phyloP scores from a whole-genome alignment of 2,797 vertebrate species.

The Paedocypris micromegethes region DNA sequence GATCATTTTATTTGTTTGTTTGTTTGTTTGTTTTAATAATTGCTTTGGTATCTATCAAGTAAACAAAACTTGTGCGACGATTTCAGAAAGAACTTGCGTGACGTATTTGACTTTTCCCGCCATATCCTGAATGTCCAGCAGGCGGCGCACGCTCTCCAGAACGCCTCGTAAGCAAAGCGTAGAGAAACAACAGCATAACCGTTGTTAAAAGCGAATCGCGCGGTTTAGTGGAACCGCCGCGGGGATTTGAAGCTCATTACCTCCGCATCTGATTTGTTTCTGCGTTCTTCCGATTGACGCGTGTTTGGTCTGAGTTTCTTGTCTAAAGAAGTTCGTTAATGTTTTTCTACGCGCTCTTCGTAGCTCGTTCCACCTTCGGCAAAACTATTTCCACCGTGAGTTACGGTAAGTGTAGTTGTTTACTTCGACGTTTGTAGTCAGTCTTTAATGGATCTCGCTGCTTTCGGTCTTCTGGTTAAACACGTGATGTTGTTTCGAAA shows the following conservation, averaged over 20 bases:
- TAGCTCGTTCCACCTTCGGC: neutral
- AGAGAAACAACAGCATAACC: slow-evolving; percentile 15
- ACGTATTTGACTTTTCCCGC: too few species aligned
- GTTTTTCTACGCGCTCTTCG: neutral
- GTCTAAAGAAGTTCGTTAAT: slow-evolving; percentile 4
- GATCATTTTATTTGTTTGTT: too few species aligned
- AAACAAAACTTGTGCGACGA: too few species aligned
- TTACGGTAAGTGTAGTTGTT: slow-evolving; percentile 13
- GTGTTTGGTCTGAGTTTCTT: neutral
- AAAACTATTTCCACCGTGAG: neutral
- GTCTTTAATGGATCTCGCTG: too few species aligned
- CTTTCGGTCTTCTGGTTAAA: too few species aligned
- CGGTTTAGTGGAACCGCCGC: neutral
- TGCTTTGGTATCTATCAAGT: too few species aligned
- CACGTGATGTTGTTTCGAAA: too few species aligned
- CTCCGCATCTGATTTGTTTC: neutral
- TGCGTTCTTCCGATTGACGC: neutral
- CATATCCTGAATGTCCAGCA: neutral
- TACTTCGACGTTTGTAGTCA: neutral
- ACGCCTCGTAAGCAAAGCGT: neutral
- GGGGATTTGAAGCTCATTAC: slow-evolving; percentile 2
- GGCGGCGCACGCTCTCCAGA: neutral
- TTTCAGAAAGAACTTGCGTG: too few species aligned
- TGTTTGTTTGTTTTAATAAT: too few species aligned
- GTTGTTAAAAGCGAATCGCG: slow-evolving; percentile 12